phyloP scores from a whole-genome alignment of 2,888 invertebrate species.

The Alcis repandata region DNA sequence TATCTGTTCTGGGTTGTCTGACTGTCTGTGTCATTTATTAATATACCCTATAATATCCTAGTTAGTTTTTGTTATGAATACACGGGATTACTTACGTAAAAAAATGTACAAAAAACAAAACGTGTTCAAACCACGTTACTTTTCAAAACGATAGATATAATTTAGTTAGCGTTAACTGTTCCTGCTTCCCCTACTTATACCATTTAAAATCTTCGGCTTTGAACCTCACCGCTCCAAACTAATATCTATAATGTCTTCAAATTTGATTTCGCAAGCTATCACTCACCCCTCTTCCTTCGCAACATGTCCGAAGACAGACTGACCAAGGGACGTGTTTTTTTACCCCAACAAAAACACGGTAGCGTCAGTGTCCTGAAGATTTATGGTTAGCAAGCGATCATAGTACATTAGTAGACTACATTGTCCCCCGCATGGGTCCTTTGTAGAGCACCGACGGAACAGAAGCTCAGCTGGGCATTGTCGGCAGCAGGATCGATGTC shows the following conservation, averaged over 20 bases:
- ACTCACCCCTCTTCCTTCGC: slow-evolving; percentile 31
- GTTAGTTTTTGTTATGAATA: too few relatives aligned
- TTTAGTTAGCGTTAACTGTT: too few relatives aligned
- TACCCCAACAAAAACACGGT: slow-evolving; percentile 63
- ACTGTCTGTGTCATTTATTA: too few relatives aligned
- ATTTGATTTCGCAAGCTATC: slow-evolving; percentile 19
- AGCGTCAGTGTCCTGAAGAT: slow-evolving; percentile 64
- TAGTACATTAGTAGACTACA: slow-evolving; percentile 80
- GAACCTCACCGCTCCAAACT: not conserved
- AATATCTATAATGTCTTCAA: not conserved
- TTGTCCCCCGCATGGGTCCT: slow-evolving; percentile 80
- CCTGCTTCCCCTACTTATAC: not conserved
- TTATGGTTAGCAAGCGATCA: slow-evolving; percentile 81
- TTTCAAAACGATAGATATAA: too few relatives aligned
- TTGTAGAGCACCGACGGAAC: slow-evolving; percentile 65
- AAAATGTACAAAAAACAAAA: too few relatives aligned
- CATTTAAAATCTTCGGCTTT: not conserved
- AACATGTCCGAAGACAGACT: slow-evolving; percentile 51
- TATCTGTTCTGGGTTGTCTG: too few relatives aligned
- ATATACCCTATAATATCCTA: too few relatives aligned
- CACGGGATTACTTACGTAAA: too few relatives aligned
- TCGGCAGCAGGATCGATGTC: slow-evolving; percentile 29
- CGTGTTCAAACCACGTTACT: too few relatives aligned
- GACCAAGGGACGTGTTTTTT: slow-evolving; percentile 52
- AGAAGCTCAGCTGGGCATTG: slow-evolving; percentile 41